Evolutionary conservation across 2,113 vertebrate genomes (phyloP).

Genomic region (Chloropsis cyanopogon): DNA sequence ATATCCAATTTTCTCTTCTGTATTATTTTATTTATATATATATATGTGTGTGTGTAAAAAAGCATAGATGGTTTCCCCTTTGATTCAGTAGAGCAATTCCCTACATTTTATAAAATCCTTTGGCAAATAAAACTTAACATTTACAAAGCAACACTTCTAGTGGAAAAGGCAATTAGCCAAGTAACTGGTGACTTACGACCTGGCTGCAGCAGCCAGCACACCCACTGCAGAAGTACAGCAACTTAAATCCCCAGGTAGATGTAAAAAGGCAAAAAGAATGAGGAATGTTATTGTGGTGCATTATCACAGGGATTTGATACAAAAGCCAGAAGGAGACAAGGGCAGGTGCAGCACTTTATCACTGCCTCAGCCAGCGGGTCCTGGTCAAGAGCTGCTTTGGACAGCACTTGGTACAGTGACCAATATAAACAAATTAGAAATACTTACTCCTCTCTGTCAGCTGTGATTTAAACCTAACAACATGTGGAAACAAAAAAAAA

Average conservation of each 20-base stretch:
- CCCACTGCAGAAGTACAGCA: neutral
- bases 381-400: neutral
- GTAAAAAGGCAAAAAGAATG: neutral
- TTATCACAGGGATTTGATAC: neutral
- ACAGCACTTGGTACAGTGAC: neutral
- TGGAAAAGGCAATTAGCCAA: neutral
- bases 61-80: neutral
- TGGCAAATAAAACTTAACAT: neutral
- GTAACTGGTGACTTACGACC: neutral
- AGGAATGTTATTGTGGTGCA: neutral
- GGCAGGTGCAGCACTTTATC: neutral
- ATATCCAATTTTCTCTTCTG: neutral
- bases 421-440: slow-evolving; percentile 14
- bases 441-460: neutral
- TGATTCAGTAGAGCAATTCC: neutral
- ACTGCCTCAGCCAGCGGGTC: neutral
- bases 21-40: no score
- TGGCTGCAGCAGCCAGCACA: neutral
- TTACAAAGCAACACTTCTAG: neutral
- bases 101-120: neutral
- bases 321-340: neutral
- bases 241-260: neutral
- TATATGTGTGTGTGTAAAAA: neutral
- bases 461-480: neutral
- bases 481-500: neutral